Evolutionary conservation across 2,113 vertebrate species (phyloP), one percentile per base, ranked within the genome.

Genomic region (Dolichotis patagonum): DNA sequence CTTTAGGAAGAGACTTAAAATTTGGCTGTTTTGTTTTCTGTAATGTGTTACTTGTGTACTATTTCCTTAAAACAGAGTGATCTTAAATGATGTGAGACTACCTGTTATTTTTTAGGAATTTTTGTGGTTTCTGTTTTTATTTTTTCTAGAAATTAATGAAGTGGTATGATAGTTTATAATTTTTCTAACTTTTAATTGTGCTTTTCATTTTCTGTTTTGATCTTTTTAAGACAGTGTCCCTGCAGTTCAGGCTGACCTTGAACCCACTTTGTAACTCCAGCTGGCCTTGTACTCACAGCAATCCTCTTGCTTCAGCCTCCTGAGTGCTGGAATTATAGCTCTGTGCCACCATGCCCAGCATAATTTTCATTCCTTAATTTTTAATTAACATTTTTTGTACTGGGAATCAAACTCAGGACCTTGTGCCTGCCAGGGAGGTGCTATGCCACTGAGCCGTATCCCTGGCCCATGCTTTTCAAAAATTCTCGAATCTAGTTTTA

Each of bases 41-140:
- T 90, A 71, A 41, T 92, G 6, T 30, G 46, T 82, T 54, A 77
- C 16, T 43, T 35, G 41, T 83, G 91, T 94, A 75, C 30, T 89
- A 19, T 96, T 52, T 77, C 26, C 67, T 93, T 77, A 73, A 82
- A 93, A 52, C 58, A 38, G 13, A 30, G 35, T 38, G 22, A 75
- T 83, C 91, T 86, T 94, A 62, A 94, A 62, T 78, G 46, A 90
- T 54, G 71, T 92, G 63, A 94, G 77, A 63, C 26, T 83, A 85
- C 1, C 38, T 96, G 8, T 80, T 87, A 32, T 2, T 62, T 22
- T 89, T 94, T 28, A 19, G 43, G 35, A 5, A 38, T 95, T 32
- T 91, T 85, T 88, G 17, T 78, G 77, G 19, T 81, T 84, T 88
- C 24, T 94, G 28, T 87, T 91, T 87, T 85, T 38, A 86, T 83